Percentiles rank a stretch among this genome's conserved stretches.
phyloP scores from a whole-genome alignment of 2,797 vertebrate genomes.

The Chlorospingus semifuscus region DNA sequence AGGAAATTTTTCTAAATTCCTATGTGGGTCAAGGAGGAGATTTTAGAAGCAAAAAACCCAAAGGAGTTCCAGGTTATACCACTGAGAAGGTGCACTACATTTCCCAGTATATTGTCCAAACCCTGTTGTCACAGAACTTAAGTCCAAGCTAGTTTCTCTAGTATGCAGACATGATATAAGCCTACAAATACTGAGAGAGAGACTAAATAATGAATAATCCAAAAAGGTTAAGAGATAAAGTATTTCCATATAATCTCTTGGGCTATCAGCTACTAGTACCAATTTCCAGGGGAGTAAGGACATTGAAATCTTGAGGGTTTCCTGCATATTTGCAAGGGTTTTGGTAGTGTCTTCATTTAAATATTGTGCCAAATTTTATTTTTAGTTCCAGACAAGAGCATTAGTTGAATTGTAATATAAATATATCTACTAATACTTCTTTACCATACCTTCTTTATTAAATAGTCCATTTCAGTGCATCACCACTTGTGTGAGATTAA shows the following conservation, averaged over 20 bases:
- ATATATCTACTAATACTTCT: background rate
- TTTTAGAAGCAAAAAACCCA: background rate
- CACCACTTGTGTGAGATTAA: background rate
- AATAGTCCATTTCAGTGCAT: background rate
- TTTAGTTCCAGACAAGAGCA: background rate
- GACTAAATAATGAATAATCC: background rate
- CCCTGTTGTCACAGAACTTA: fast-evolving
- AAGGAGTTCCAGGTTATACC: background rate
- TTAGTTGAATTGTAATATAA: background rate
- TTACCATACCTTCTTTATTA: background rate
- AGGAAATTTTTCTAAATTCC: background rate
- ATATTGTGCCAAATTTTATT: background rate
- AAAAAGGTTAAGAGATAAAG: background rate
- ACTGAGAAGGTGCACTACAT: background rate
- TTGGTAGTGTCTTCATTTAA: background rate
- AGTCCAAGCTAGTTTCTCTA: background rate
- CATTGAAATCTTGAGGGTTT: background rate
- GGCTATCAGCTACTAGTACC: background rate
- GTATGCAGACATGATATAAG: background rate
- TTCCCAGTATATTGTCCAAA: background rate
- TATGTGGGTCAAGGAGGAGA: background rate
- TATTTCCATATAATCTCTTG: background rate
- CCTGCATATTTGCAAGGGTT: background rate
- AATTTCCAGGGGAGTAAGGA: background rate
- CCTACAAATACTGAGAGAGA: background rate